phyloP scores from a whole-genome alignment of 2,888 invertebrate species.

The Mimas tiliae region DNA sequence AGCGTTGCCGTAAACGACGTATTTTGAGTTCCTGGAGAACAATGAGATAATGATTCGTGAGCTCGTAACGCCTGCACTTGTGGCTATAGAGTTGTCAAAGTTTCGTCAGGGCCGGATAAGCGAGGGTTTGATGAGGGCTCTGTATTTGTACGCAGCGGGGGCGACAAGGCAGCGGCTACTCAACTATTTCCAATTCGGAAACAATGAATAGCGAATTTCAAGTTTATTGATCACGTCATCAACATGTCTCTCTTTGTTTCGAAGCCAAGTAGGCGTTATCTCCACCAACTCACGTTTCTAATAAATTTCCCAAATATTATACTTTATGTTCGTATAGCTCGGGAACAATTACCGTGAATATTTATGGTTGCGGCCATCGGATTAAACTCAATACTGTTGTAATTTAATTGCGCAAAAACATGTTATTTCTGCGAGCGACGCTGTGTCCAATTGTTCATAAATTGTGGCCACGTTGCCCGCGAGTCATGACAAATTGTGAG shows the following conservation, averaged over 20 bases:
- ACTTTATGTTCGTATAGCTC: background rate
- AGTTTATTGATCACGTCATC: conserved; percentile 33
- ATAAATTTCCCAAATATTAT: background rate
- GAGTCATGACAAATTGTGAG: conserved; percentile 60
- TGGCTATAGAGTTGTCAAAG: conserved; percentile 65
- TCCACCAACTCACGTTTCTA: background rate
- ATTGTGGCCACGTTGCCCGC: conserved; percentile 46
- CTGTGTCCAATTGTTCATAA: conserved; percentile 44
- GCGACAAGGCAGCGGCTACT: conserved; percentile 28
- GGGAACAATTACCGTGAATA: conserved; percentile 6
- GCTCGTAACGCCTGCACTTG: conserved; percentile 67
- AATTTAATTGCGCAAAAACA: conserved; percentile 34
- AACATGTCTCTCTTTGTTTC: conserved; percentile 6
- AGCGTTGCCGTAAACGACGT: conserved; percentile 65
- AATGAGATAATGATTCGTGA: conserved; percentile 77
- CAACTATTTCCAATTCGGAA: conserved; percentile 30
- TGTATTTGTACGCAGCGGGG: conserved; percentile 36
- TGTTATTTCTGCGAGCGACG: conserved; percentile 30
- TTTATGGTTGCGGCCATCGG: conserved; percentile 15
- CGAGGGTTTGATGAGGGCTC: conserved; percentile 60
- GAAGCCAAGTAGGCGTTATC: background rate
- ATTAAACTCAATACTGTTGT: conserved; percentile 24
- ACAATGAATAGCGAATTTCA: conserved; percentile 36
- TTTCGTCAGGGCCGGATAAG: conserved; percentile 54
- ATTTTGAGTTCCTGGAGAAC: conserved; percentile 66